Conservation (phyloP, 2,888 invertebrate species). For the Himalopsyche tibetana region DNA sequence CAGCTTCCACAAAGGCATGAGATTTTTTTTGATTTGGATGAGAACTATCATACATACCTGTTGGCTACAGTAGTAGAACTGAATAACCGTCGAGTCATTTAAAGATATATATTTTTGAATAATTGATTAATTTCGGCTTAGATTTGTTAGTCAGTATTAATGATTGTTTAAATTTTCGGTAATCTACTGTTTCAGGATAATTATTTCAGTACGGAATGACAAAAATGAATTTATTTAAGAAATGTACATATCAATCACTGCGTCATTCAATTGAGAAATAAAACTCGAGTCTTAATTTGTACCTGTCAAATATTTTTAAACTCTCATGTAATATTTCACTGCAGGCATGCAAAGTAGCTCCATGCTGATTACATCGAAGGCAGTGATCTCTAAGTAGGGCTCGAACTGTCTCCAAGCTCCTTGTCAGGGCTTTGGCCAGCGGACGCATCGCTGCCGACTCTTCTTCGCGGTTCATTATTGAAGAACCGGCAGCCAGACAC, state of each 20-base stretch:
- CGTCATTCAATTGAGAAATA: conserved; percentile 44
- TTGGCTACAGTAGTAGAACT: too few species aligned
- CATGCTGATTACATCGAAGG: conserved; percentile 80
- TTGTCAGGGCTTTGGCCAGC: conserved; percentile 96
- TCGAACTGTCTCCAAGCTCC: conserved; percentile 94
- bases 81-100: too few species aligned
- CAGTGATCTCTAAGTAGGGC: conserved; percentile 93
- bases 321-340: conserved; percentile 88
- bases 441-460: conserved; percentile 98
- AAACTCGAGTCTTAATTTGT: neutral
- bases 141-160: too few species aligned
- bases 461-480: conserved; percentile 97
- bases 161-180: too few species aligned
- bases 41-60: too few species aligned
- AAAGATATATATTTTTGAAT: too few species aligned
- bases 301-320: conserved; percentile 90
- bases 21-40: too few species aligned
- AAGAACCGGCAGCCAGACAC: conserved; percentile 98
- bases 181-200: too few species aligned
- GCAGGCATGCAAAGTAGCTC: conserved; percentile 75
- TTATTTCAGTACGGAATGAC: too few species aligned
- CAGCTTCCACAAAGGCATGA: too few species aligned
- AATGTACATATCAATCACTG: neutral
- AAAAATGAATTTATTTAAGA: too few species aligned
- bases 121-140: too few species aligned